These are phyloP conservation scores for Aurelia aurita complex sp. Pacific DNA, from an alignment of 30 jellyfish, hydroid and myxozoan species.

Conservation along the genomic window DNA sequence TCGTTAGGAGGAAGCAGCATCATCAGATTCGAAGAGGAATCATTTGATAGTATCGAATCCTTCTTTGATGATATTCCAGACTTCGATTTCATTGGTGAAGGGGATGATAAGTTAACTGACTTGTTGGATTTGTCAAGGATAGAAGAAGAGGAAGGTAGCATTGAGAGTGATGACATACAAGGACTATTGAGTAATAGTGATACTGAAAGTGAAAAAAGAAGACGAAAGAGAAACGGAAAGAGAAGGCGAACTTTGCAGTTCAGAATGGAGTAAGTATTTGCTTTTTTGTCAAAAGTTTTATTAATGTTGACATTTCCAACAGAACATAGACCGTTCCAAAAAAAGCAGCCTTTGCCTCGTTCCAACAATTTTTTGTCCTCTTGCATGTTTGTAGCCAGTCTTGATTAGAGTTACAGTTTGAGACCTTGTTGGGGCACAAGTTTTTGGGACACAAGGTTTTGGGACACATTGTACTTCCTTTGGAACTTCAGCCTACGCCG, in stretches of 20 bases:
- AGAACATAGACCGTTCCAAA: too few relatives aligned
- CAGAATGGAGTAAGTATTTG: slow-evolving; percentile 41
- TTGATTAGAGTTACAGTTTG: too few relatives aligned
- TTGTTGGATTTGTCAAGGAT: neutral
- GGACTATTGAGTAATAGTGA: slow-evolving; percentile 6
- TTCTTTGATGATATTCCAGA: neutral
- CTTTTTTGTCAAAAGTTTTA: neutral
- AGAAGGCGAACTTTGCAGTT: slow-evolving; percentile 46
- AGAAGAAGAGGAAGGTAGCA: slow-evolving; percentile 13
- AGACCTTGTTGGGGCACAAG: too few relatives aligned
- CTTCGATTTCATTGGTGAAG: neutral
- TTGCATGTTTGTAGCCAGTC: too few relatives aligned
- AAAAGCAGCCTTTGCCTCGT: too few relatives aligned
- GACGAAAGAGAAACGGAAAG: slow-evolving; percentile 14
- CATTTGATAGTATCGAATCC: neutral
- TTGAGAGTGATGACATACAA: neutral
- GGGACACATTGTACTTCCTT: too few relatives aligned
- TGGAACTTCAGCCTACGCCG: too few relatives aligned
- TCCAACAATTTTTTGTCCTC: too few relatives aligned
- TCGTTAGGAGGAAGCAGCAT: too few relatives aligned
- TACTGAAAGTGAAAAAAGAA: neutral
- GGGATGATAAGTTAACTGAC: neutral
- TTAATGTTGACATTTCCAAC: too few relatives aligned
- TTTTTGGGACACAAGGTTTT: too few relatives aligned
- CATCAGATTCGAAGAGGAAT: too few relatives aligned